Percentiles rank a stretch among this genome's conserved stretches.
phyloP scores from a whole-genome alignment of 2,888 invertebrate genomes.

The Melipona bicolor region DNA sequence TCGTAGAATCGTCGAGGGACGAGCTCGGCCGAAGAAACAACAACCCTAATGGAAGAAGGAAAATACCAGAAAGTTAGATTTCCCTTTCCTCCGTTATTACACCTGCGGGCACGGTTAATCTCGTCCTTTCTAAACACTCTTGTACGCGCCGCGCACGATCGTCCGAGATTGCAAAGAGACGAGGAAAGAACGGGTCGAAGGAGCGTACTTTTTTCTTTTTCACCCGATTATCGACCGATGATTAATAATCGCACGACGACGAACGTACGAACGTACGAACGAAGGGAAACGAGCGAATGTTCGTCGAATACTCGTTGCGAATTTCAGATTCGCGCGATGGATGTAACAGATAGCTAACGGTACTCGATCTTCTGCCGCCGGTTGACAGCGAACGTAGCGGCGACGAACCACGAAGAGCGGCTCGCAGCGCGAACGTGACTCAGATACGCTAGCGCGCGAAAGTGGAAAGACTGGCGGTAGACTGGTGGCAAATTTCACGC shows the following conservation, averaged over 20 bases:
- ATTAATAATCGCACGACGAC: background rate
- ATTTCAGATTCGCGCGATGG: constrained; percentile 57
- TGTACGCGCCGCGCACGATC: no score
- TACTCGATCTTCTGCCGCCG: constrained; percentile 29
- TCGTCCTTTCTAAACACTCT: background rate
- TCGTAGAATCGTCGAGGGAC: background rate
- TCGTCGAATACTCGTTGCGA: constrained; percentile 56
- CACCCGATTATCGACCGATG: background rate
- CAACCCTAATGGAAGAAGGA: background rate
- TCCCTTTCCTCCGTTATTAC: background rate
- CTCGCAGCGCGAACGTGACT: constrained; percentile 39
- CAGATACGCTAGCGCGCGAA: constrained; percentile 43
- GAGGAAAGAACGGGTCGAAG: no score
- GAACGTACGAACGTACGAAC: background rate
- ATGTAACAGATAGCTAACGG: constrained; percentile 53
- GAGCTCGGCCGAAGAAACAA: background rate
- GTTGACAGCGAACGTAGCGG: constrained; percentile 16
- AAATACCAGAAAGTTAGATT: background rate
- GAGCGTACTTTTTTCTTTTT: background rate
- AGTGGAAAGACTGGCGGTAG: constrained; percentile 26
- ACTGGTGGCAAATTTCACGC: constrained; percentile 42
- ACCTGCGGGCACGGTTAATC: background rate
- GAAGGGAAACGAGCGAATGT: constrained; percentile 54
- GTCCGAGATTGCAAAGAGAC: background rate
- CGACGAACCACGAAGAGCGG: constrained; percentile 20